Evolutionary conservation across 2,113 vertebrate species (phyloP).

Genomic region (Pseudopodoces humilis): DNA sequence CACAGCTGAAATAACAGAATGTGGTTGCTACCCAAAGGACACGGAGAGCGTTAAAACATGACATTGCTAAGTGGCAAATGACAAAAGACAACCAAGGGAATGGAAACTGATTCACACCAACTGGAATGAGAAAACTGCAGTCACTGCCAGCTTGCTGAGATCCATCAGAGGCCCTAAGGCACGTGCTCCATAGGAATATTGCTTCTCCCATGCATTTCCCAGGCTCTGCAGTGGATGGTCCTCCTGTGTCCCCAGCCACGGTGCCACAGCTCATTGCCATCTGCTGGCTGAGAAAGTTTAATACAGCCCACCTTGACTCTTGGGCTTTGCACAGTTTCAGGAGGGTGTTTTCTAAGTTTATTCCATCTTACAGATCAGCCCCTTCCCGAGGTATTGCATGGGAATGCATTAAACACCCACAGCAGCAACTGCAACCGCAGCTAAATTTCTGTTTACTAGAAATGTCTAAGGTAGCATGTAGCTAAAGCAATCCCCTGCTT

Average conservation of each 20-base stretch:
- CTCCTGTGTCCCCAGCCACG: background rate
- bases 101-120: background rate
- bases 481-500: background rate
- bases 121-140: background rate
- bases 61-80: background rate
- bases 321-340: fast-evolving
- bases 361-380: background rate
- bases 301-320: too few relatives aligned
- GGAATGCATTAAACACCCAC: background rate
- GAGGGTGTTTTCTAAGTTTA: background rate
- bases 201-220: background rate
- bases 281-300: background rate
- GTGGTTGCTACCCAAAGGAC: background rate
- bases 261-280: background rate
- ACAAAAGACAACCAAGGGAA: background rate
- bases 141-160: background rate
- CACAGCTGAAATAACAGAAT: background rate
- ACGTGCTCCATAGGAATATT: fast-evolving
- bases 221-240: fast-evolving
- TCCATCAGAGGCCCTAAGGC: background rate
- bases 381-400: background rate
- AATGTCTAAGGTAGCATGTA: background rate
- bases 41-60: background rate
- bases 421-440: background rate
- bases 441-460: background rate